These are phyloP conservation scores for Carcharodon carcharias DNA, from an alignment of 2,797 vertebrate species.

Conservation along the genomic window DNA sequence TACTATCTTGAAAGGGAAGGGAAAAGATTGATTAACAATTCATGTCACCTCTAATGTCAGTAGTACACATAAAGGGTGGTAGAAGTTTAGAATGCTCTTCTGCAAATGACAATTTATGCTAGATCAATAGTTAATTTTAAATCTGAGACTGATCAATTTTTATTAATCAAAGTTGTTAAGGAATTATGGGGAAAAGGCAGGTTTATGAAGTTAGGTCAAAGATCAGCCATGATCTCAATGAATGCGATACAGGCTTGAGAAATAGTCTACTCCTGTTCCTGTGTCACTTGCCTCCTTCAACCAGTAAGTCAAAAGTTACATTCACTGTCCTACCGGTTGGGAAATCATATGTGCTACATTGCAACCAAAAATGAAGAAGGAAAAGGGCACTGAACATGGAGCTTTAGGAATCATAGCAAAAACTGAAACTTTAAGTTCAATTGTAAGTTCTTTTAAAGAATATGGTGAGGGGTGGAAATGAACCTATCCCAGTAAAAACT, in stretches of 20 bases:
- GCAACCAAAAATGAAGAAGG: not conserved
- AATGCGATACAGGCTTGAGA: not conserved
- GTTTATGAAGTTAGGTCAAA: not conserved
- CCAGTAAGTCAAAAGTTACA: not conserved
- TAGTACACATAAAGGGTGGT: not conserved
- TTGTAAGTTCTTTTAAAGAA: not conserved
- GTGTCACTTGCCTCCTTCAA: not conserved
- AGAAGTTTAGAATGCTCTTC: not conserved
- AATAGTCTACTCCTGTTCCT: not conserved
- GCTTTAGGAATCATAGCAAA: not conserved
- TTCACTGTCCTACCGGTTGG: not conserved
- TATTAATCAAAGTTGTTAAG: not conserved
- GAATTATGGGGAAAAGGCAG: not conserved
- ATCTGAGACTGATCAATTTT: not conserved
- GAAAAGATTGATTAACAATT: not conserved
- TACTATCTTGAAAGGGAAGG: not conserved
- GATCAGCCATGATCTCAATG: not conserved
- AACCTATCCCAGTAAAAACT: not conserved
- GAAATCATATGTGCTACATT: not conserved
- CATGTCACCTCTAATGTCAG: not conserved
- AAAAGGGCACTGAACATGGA: not conserved
- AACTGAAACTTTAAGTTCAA: not conserved
- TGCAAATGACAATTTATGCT: not conserved
- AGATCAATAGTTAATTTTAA: not conserved
- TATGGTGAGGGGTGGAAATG: not conserved